These are phyloP conservation scores for Sylvietta virens DNA, from an alignment of 2,113 vertebrate species.

Conservation along the genomic window DNA sequence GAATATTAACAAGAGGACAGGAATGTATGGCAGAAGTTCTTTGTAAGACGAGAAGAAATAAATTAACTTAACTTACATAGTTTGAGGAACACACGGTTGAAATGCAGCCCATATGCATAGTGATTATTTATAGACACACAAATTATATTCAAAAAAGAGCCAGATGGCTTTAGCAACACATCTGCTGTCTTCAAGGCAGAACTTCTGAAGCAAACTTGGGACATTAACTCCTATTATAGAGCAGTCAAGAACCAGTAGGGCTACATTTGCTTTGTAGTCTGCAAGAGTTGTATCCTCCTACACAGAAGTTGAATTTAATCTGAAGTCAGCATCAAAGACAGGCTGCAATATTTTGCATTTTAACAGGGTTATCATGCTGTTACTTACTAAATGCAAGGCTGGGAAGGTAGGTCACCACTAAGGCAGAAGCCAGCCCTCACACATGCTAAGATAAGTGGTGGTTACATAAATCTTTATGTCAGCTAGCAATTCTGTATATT, in stretches of 20 bases:
- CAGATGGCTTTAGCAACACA: constrained; percentile 72
- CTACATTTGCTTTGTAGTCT: constrained; percentile 42
- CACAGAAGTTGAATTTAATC: constrained; percentile 24
- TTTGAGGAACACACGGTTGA: constrained; percentile 51
- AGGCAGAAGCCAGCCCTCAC: not conserved
- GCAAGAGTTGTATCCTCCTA: constrained; percentile 2
- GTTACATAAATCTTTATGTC: not conserved
- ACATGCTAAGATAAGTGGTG: not conserved
- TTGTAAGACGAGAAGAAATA: constrained; percentile 49
- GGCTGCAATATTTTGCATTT: constrained; percentile 4
- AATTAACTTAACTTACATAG: constrained; percentile 46
- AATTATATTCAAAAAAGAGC: constrained; percentile 68
- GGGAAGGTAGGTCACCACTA: not conserved
- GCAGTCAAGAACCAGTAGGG: constrained; percentile 40
- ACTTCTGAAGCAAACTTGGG: constrained; percentile 58
- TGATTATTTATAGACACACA: constrained; percentile 74
- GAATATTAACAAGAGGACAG: constrained; percentile 62
- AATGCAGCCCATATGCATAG: constrained; percentile 46
- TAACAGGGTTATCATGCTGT: constrained; percentile 12
- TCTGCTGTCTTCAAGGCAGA: constrained; percentile 64
- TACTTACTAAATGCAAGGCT: not conserved
- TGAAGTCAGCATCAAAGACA: constrained; percentile 19
- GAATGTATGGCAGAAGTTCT: constrained; percentile 44
- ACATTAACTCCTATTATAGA: constrained; percentile 46
- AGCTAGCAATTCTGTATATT: not conserved